These are phyloP conservation scores for Eupeodes luniger DNA, from an alignment of 2,888 invertebrate species.

Conservation along the genomic window DNA sequence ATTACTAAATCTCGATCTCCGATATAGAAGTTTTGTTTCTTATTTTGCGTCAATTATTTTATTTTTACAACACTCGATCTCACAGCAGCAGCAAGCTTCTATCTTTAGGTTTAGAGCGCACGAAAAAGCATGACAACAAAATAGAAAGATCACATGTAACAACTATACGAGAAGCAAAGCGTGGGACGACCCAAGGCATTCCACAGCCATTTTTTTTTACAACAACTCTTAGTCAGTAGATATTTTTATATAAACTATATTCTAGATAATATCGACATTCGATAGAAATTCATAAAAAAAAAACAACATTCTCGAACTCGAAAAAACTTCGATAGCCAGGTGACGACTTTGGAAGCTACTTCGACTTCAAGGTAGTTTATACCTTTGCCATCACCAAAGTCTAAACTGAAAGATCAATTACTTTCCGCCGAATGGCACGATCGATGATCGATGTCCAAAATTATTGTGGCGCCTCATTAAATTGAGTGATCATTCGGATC, in stretches of 20 bases:
- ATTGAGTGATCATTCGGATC: slow-evolving; percentile 61
- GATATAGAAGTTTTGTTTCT: slow-evolving; percentile 55
- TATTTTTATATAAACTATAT: neutral
- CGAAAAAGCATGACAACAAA: slow-evolving; percentile 62
- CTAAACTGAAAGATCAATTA: slow-evolving; percentile 34
- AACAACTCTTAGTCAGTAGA: slow-evolving; percentile 59
- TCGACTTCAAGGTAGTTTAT: slow-evolving; percentile 20
- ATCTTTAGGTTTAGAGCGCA: slow-evolving; percentile 42
- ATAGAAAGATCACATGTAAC: slow-evolving; percentile 52
- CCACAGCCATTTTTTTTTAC: slow-evolving; percentile 55
- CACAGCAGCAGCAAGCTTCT: slow-evolving; percentile 35
- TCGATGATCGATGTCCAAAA: slow-evolving; percentile 62
- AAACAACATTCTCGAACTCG: slow-evolving; percentile 2
- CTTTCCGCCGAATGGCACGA: neutral
- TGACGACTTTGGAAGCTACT: slow-evolving; percentile 6
- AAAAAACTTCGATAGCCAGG: slow-evolving; percentile 1
- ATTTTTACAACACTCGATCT: slow-evolving; percentile 52
- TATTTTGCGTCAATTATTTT: slow-evolving; percentile 72
- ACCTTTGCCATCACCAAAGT: neutral
- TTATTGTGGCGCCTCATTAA: slow-evolving; percentile 54
- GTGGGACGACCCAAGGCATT: slow-evolving; percentile 75
- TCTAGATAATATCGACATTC: slow-evolving; percentile 47
- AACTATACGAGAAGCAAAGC: slow-evolving; percentile 25
- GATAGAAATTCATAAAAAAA: neutral
- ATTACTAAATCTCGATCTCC: slow-evolving; percentile 75